These are phyloP conservation scores for Clarias magur DNA, from an alignment of 2,113 vertebrate genomes.

Conservation along the genomic window DNA sequence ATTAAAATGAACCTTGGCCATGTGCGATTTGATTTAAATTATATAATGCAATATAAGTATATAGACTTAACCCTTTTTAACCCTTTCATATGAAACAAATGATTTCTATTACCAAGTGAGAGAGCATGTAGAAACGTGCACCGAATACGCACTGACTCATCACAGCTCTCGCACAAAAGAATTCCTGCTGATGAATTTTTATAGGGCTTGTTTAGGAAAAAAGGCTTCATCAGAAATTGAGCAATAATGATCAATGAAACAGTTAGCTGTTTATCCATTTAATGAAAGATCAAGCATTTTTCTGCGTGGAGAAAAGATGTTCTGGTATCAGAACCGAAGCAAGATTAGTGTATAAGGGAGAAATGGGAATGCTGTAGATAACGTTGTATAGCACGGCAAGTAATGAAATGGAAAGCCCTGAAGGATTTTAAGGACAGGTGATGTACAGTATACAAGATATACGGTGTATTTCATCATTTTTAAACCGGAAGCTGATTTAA, in stretches of 20 bases:
- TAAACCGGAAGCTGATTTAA: not conserved
- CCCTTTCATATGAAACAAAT: not conserved
- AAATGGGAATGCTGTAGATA: not conserved
- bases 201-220: not conserved
- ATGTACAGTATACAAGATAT: too few relatives aligned
- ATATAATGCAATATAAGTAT: not conserved
- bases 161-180: not conserved
- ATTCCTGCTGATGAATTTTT: not conserved
- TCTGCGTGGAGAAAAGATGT: not conserved
- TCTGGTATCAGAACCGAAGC: not conserved
- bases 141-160: not conserved
- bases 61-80: not conserved
- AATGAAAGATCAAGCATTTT: conserved; percentile 21
- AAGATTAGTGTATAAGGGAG: not conserved
- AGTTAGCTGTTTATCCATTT: not conserved
- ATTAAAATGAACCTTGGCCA: not conserved
- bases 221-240: not conserved
- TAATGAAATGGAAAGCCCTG: not conserved
- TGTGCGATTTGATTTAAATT: not conserved
- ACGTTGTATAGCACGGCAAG: too few relatives aligned
- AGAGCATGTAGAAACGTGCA: not conserved
- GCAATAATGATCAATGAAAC: not conserved
- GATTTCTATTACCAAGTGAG: not conserved
- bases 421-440: not conserved
- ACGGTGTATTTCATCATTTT: not conserved